Evolutionary conservation across 2,888 invertebrate species (phyloP).

Genomic region (Salticus scenicus): DNA sequence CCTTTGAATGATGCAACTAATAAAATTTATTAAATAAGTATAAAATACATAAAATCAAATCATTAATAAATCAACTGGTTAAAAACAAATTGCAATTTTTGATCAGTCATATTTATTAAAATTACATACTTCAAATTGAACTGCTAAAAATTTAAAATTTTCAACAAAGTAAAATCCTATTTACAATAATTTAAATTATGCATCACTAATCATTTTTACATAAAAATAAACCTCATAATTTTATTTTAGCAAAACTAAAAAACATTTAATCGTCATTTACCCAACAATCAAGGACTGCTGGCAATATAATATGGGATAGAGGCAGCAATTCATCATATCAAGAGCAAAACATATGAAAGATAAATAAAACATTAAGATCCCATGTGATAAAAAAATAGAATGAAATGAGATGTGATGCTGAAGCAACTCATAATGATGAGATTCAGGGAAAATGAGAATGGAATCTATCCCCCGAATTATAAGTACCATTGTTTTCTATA

Average conservation of each 20-base stretch:
- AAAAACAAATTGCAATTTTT: too few species aligned
- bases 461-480: conserved; percentile 32
- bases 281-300: conserved; percentile 15
- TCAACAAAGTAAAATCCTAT: too few species aligned
- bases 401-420: conserved; percentile 7
- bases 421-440: conserved; percentile 29
- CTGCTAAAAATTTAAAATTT: too few species aligned
- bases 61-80: too few species aligned
- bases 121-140: too few species aligned
- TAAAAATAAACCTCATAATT: too few species aligned
- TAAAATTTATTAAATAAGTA: not conserved
- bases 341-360: conserved; percentile 2
- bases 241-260: not conserved
- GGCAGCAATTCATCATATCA: not conserved
- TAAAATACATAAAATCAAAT: too few species aligned
- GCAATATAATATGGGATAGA: not conserved
- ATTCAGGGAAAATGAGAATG: conserved; percentile 32
- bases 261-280: not conserved
- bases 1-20: not conserved
- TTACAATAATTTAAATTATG: too few species aligned
- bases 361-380: not conserved
- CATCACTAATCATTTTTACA: too few species aligned
- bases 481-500: conserved; percentile 66
- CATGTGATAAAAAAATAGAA: conserved; percentile 1
- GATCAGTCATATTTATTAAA: too few species aligned